Evolutionary conservation across 2,797 vertebrate species (phyloP).

Genomic region (Parambassis ranga): DNA sequence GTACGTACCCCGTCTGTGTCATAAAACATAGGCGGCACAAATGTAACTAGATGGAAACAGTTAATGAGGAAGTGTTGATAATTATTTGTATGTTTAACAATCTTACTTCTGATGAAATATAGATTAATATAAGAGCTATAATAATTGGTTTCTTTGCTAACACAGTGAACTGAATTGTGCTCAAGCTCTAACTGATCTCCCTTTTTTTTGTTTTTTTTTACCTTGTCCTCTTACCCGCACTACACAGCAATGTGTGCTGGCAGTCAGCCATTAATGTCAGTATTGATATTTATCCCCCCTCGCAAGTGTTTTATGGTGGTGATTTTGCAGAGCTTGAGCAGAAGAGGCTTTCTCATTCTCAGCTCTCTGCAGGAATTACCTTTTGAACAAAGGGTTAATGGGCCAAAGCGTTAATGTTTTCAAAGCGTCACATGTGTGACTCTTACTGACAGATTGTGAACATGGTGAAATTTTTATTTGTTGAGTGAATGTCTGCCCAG

Average conservation of each 20-base stretch:
- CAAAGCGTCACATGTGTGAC: slow-evolving; percentile 9
- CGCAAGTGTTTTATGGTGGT: slow-evolving; percentile 38
- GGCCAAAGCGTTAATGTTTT: slow-evolving; percentile 11
- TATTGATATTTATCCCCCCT: slow-evolving; percentile 23
- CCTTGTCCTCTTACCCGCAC: slow-evolving; percentile 5
- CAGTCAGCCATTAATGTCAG: slow-evolving; percentile 22
- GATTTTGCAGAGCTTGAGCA: slow-evolving; percentile 34
- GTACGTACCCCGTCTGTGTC: slow-evolving; percentile 30
- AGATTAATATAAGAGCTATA: slow-evolving; percentile 65
- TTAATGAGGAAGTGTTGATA: slow-evolving; percentile 15
- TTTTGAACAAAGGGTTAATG: slow-evolving; percentile 7
- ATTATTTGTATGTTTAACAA: slow-evolving; percentile 59
- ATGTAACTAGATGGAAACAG: slow-evolving; percentile 39
- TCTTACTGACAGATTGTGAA: slow-evolving; percentile 8
- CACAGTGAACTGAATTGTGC: slow-evolving; percentile 31
- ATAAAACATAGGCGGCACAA: slow-evolving; percentile 31
- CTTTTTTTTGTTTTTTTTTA: slow-evolving; percentile 21
- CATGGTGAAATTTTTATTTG: not conserved
- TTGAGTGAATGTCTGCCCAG: not conserved
- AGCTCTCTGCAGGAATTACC: not conserved
- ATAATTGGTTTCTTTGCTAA: slow-evolving; percentile 56
- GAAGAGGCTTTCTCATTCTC: slow-evolving; percentile 20
- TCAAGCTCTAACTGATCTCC: slow-evolving; percentile 29
- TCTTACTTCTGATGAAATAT: slow-evolving; percentile 50
- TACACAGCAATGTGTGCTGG: slow-evolving; percentile 27